Evolutionary conservation across 2,797 vertebrate species (phyloP).

Genomic region (Cossypha heuglini): DNA sequence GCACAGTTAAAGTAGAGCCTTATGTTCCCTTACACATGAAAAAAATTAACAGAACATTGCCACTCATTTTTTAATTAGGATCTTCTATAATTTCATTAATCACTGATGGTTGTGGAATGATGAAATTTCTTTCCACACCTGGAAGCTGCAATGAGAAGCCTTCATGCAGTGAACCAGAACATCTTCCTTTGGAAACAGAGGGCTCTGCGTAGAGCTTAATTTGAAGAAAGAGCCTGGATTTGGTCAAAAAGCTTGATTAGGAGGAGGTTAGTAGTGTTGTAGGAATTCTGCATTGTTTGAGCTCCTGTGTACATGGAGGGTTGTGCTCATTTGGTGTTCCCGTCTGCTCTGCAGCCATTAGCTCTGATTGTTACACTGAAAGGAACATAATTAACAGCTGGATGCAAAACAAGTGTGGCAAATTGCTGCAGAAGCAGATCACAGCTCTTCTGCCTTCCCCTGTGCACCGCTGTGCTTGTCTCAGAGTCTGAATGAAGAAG

Average conservation of each 20-base stretch:
- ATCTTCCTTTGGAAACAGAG: conserved; percentile 30
- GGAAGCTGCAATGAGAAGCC: neutral
- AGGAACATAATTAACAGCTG: conserved; percentile 73
- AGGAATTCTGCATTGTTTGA: conserved; percentile 42
- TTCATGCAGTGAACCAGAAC: conserved; percentile 3
- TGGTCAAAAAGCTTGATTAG: conserved; percentile 40
- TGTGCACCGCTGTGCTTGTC: neutral
- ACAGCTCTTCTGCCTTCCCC: conserved; percentile 33
- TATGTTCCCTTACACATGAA: neutral
- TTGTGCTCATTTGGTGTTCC: conserved; percentile 59
- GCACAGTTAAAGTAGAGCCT: neutral
- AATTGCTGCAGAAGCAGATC: conserved; percentile 68
- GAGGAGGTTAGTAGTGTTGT: neutral
- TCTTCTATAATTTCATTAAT: conserved; percentile 17
- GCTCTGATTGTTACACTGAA: conserved; percentile 71
- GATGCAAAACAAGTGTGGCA: conserved; percentile 69
- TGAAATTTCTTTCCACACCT: neutral
- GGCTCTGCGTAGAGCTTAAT: conserved; percentile 38
- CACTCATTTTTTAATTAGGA: conserved; percentile 20
- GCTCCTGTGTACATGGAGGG: neutral
- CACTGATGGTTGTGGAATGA: neutral
- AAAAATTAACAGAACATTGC: neutral
- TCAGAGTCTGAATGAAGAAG: neutral
- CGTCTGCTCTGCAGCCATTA: conserved; percentile 65
- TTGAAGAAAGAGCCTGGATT: conserved; percentile 35